Conservation (phyloP, 1,140 invertebrate species). For the Leptinotarsa defecta region DNA sequence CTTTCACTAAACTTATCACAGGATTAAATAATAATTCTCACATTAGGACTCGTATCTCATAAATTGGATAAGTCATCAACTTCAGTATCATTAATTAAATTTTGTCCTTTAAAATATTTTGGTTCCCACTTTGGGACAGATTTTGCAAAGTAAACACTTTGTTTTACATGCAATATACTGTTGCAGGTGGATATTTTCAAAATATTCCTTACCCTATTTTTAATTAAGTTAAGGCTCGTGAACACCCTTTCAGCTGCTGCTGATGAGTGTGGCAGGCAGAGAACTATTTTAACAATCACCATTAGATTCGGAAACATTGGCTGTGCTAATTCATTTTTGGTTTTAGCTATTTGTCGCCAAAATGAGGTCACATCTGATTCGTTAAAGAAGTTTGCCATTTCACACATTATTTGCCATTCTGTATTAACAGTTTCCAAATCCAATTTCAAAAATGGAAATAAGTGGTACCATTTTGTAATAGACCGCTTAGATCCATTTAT, state of each 20-base stretch:
- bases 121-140: no score
- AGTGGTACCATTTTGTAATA: not conserved
- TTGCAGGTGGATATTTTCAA: not conserved
- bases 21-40: no score
- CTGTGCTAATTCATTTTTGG: slow-evolving; percentile 11
- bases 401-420: not conserved
- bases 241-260: slow-evolving; percentile 12
- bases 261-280: slow-evolving; percentile 17
- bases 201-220: not conserved
- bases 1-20: no score
- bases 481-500: not conserved
- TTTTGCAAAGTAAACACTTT: no score
- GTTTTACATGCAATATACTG: not conserved
- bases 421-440: slow-evolving; percentile 1
- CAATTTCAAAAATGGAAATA: not conserved
- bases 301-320: slow-evolving; percentile 15
- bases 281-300: not conserved
- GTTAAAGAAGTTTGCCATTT: not conserved
- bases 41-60: no score
- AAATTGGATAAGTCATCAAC: no score
- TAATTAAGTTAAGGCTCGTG: not conserved
- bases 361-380: not conserved
- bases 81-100: no score
- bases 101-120: no score
- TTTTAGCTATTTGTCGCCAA: not conserved